Evolutionary conservation across 1,140 invertebrate genomes (phyloP).

Genomic region (Zaprionus capensis): DNA sequence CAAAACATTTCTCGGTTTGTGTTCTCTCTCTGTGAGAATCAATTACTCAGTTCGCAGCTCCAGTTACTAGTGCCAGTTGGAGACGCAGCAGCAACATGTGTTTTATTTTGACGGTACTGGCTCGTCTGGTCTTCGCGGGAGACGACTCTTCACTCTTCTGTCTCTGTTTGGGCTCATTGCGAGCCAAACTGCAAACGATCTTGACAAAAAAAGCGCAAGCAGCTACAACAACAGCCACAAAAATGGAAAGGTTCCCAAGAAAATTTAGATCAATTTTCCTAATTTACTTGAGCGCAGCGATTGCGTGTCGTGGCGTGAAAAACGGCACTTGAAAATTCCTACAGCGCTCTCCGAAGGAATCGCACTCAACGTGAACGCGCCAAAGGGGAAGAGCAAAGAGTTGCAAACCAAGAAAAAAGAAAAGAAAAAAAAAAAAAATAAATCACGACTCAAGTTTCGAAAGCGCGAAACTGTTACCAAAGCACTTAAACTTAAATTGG

Average conservation of each 20-base stretch:
- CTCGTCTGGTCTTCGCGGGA: background rate
- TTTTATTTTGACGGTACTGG: constrained; percentile 42
- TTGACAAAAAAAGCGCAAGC: constrained; percentile 40
- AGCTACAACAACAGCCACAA: constrained; percentile 24
- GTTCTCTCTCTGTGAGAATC: constrained; percentile 4
- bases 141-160: background rate
- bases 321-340: constrained; percentile 77
- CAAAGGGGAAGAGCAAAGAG: constrained; percentile 11
- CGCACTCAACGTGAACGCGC: constrained; percentile 26
- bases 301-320: constrained; percentile 82
- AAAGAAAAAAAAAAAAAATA: constrained; percentile 53
- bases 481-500: constrained; percentile 83
- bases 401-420: background rate
- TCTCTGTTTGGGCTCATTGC: background rate
- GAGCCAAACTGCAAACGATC: constrained; percentile 43
- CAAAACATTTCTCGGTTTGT: background rate
- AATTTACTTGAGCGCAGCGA: constrained; percentile 79
- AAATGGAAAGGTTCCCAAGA: constrained; percentile 78
- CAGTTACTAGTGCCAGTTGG: constrained; percentile 18
- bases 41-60: constrained; percentile 20
- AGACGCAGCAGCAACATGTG: constrained; percentile 39
- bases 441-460: constrained; percentile 82
- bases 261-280: constrained; percentile 83
- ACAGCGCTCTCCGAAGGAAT: constrained; percentile 32
- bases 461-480: constrained; percentile 83